phyloP scores from a whole-genome alignment of 2,888 invertebrate genomes.

The Caenorhabditis japonica region DNA sequence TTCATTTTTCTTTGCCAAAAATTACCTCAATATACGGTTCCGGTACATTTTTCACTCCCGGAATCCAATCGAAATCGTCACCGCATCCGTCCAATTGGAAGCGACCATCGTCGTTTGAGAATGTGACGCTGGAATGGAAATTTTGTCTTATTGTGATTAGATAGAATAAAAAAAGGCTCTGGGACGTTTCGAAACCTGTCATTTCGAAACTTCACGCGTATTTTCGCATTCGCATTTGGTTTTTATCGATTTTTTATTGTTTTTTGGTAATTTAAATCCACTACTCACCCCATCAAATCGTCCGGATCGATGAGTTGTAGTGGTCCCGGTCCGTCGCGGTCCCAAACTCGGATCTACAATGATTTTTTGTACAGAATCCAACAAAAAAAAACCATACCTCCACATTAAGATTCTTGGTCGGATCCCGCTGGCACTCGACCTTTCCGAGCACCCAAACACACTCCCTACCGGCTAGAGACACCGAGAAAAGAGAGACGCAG shows the following conservation, averaged over 20 bases:
- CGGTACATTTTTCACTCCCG: slow-evolving; percentile 70
- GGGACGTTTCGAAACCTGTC: no score
- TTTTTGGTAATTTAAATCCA: neutral
- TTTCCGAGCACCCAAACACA: slow-evolving; percentile 75
- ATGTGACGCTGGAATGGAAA: slow-evolving; percentile 74
- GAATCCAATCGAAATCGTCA: slow-evolving; percentile 75
- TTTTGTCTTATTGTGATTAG: neutral
- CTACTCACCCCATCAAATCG: slow-evolving; percentile 75
- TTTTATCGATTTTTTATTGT: neutral
- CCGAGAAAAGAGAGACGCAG: slow-evolving; percentile 15
- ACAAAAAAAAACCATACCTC: slow-evolving; percentile 58
- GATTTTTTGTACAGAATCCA: neutral
- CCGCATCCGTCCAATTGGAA: slow-evolving; percentile 76
- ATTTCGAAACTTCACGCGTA: no score
- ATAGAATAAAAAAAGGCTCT: no score
- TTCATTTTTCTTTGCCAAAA: neutral
- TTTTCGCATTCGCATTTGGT: neutral
- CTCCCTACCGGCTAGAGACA: slow-evolving; percentile 57
- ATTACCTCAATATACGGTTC: slow-evolving; percentile 67
- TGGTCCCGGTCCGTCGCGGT: slow-evolving; percentile 68
- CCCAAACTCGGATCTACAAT: slow-evolving; percentile 68
- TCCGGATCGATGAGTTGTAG: slow-evolving; percentile 73
- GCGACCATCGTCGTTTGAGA: slow-evolving; percentile 73
- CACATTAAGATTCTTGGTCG: slow-evolving; percentile 72
- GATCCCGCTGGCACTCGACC: slow-evolving; percentile 70